A percentile compares a stretch with the other conserved stretches of the same genome.
phyloP scores from a whole-genome alignment of 2,888 invertebrate genomes.

The Drosophila paramelanica region DNA sequence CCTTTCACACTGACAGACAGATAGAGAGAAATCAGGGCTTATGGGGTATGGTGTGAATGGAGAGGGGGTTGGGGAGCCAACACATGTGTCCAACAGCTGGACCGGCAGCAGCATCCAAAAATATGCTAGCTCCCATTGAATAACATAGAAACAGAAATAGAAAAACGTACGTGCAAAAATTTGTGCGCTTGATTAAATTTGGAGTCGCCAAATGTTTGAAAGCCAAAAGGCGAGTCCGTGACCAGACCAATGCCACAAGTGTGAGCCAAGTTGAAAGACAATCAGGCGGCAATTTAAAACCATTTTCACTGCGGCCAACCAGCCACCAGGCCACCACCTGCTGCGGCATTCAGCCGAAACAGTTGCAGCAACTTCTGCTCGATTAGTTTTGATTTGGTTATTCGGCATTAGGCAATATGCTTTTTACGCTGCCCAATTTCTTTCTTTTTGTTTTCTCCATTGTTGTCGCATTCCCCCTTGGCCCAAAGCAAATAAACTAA shows the following conservation, averaged over 20 bases:
- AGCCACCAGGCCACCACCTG: constrained; percentile 46
- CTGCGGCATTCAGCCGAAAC: constrained; percentile 42
- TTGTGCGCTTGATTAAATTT: constrained; percentile 81
- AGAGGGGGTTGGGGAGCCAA: constrained; percentile 1
- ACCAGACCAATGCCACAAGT: constrained; percentile 67
- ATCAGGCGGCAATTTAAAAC: constrained; percentile 79
- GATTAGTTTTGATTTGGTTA: constrained; percentile 81
- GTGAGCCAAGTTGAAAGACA: constrained; percentile 73
- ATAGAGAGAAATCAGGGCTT: constrained; percentile 12
- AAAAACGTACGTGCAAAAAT: constrained; percentile 79
- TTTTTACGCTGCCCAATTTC: constrained; percentile 31
- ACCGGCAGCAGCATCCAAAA: constrained; percentile 32
- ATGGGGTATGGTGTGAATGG: not conserved
- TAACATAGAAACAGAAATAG: constrained; percentile 68
- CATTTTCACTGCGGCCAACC: constrained; percentile 71
- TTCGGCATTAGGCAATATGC: constrained; percentile 74
- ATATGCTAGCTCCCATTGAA: constrained; percentile 60
- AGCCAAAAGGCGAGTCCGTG: constrained; percentile 41
- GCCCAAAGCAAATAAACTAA: constrained; percentile 52
- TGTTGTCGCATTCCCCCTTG: constrained; percentile 19
- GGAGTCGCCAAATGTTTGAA: constrained; percentile 45
- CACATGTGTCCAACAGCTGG: constrained; percentile 69
- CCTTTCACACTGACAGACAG: constrained; percentile 64
- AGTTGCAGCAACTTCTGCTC: constrained; percentile 75
- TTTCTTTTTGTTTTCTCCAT: constrained; percentile 21